These are phyloP conservation scores for Pseudomyrmex concolor DNA, from an alignment of 1,140 invertebrate species.

Conservation along the genomic window DNA sequence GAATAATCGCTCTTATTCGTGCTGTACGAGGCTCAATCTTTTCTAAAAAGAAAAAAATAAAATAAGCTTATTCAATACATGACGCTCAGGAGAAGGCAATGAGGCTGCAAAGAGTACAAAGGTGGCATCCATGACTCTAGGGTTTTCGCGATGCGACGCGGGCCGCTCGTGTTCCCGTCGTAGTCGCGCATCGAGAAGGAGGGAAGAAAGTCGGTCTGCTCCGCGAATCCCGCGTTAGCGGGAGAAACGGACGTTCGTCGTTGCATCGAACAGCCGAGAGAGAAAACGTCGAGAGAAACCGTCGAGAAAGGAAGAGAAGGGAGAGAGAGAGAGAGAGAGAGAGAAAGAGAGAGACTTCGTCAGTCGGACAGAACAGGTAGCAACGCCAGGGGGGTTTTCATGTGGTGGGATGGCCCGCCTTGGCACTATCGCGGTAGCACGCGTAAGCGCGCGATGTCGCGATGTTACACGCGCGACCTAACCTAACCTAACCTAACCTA, in stretches of 20 bases:
- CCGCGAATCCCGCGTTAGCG: constrained; percentile 25
- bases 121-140: constrained; percentile 36
- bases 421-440: constrained; percentile 76
- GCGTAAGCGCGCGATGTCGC: constrained; percentile 65
- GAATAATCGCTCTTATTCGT: too few relatives aligned
- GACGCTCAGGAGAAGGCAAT: neutral
- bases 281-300: neutral
- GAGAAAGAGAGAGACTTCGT: neutral
- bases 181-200: constrained; percentile 42
- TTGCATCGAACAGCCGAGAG: constrained; percentile 40
- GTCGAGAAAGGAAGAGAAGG: neutral
- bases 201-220: constrained; percentile 38
- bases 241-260: constrained; percentile 15
- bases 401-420: constrained; percentile 54
- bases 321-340: neutral
- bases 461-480: constrained; percentile 26
- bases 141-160: constrained; percentile 46
- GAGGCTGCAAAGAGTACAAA: constrained; percentile 15
- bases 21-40: too few relatives aligned
- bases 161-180: constrained; percentile 36
- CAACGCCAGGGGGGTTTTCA: constrained; percentile 13
- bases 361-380: constrained; percentile 37
- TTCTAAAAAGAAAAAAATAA: too few relatives aligned
- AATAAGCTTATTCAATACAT: neutral
- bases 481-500: constrained; percentile 50